A percentile compares a stretch with the other conserved stretches of the same genome.
phyloP scores from a whole-genome alignment of 2,797 vertebrate species.

The Lacerta agilis region DNA sequence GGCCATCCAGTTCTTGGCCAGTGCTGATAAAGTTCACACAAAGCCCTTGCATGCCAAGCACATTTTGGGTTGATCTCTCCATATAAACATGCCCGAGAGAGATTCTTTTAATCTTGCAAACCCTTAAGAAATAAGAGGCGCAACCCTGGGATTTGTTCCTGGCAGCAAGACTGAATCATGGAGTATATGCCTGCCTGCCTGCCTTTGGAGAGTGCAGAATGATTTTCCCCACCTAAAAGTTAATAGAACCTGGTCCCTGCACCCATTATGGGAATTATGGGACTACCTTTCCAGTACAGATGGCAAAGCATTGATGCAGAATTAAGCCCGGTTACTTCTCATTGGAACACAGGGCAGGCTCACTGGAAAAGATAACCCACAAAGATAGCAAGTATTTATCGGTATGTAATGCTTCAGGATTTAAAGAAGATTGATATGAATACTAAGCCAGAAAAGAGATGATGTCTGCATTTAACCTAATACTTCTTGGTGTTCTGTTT shows the following conservation, averaged over 20 bases:
- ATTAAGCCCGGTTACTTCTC: background rate
- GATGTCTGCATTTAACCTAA: background rate
- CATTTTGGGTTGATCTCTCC: background rate
- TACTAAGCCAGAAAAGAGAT: background rate
- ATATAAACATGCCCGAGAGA: background rate
- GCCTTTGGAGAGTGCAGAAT: background rate
- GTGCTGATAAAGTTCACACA: background rate
- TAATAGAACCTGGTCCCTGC: background rate
- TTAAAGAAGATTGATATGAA: background rate
- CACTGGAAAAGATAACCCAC: background rate
- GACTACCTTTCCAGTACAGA: background rate
- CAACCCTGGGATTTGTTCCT: background rate
- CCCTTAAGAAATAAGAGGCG: background rate
- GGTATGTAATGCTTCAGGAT: background rate
- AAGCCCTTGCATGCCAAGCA: background rate
- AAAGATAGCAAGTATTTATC: background rate
- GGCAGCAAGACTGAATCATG: too few species aligned
- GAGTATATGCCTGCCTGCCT: background rate
- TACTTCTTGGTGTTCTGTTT: constrained; percentile 16
- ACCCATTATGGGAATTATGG: background rate
- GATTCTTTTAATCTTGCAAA: background rate
- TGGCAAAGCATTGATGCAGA: background rate
- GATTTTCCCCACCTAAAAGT: background rate
- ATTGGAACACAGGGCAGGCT: background rate
- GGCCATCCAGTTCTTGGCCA: background rate